These are phyloP conservation scores for Tipula unca DNA, from an alignment of 2,888 invertebrate species.

Conservation along the genomic window DNA sequence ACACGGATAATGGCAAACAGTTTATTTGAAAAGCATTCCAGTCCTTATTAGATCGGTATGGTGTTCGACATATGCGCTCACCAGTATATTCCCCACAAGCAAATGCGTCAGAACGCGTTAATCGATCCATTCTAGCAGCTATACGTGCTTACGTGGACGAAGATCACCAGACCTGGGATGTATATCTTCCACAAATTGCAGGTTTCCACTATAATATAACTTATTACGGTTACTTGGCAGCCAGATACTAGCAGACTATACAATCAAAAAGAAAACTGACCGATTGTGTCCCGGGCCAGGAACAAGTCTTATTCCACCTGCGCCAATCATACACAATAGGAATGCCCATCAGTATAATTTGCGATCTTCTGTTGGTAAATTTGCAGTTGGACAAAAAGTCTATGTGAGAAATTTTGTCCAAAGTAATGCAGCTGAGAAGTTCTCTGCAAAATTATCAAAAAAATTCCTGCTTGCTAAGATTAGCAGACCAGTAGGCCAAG, in stretches of 20 bases:
- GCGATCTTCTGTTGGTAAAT: neutral
- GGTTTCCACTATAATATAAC: neutral
- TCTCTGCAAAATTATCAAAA: neutral
- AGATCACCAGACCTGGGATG: neutral
- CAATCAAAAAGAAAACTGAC: neutral
- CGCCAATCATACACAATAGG: too few relatives aligned
- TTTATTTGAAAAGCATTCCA: neutral
- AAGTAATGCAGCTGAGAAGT: neutral
- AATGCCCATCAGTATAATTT: neutral
- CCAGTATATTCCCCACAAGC: neutral
- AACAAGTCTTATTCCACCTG: too few relatives aligned
- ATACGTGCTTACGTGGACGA: neutral
- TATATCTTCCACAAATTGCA: neutral
- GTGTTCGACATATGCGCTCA: neutral
- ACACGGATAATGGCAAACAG: neutral
- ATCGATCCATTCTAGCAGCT: neutral
- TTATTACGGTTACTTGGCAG: neutral
- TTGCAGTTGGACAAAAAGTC: neutral
- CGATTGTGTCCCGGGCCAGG: neutral
- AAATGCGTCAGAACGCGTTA: neutral
- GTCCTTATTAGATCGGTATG: neutral
- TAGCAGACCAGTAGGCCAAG: neutral
- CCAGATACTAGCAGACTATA: neutral
- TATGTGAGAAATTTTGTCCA: neutral
- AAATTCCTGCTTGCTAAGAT: neutral